Base-by-base conservation (phyloP, 2,888 invertebrate species). In the Aplocera efformata region DNA sequence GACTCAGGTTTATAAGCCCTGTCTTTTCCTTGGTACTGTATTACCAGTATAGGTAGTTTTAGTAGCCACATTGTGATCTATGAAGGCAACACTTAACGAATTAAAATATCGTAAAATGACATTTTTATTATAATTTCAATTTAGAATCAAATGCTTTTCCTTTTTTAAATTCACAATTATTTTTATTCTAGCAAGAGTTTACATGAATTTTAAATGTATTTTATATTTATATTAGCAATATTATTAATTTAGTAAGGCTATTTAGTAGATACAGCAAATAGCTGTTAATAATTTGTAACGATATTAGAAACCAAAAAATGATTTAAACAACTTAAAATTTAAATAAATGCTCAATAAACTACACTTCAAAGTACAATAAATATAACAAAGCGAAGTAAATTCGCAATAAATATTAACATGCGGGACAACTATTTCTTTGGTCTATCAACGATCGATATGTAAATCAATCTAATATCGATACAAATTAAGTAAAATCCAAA, bases 71-170 rank as follows among this genome's bases (percentile, higher is more conserved):
- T 45, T 37, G 21, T 31, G 41, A 32, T 28, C 17, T 8, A 24
- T 10, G 30, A 23, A 45, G 26, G 26, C 22, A 26, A 13, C 25
- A 45, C 40, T 36, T 35, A 62, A 49, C 60, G 68, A 78, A 70
- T 59, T 56, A 64, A 69, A 70, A 77, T 77, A 77, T 60, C 74
- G 78, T 73, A 65, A 35, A 74, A 79, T 81, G 78, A 80, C 81
- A 83, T 85, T 85, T n/a, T 83, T 79, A 82, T 79, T 84, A 82
- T 69, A 74, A 68, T 79, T n/a, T 76, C 78, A 82, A 80, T 86
- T 88, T 86, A 88, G 86, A 88, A 86, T 88, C 81, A 75, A 82
- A 79, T 85, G 86, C 86, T 88, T 86, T 74, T 66, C 72, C 71
- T 58, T 67, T 63, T 73, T 81, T 75, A 68, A 84, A 79, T 86